Evolutionary conservation across 2,113 vertebrate species (phyloP), one percentile per base, ranked within the genome.

Genomic region (Sinocyclocheilus anshuiensis): DNA sequence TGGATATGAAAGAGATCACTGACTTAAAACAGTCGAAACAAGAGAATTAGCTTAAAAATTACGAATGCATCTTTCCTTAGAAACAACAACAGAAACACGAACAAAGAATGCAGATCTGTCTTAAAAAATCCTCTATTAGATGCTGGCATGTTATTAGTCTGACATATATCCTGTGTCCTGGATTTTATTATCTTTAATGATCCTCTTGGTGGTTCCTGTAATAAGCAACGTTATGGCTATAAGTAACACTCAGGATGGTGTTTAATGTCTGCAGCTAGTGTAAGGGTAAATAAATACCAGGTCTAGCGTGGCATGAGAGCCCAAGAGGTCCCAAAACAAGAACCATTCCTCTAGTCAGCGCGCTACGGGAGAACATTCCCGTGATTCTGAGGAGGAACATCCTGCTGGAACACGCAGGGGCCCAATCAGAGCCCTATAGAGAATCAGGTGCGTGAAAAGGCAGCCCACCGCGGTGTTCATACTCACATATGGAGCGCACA

Each of bases 131-230:
- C 72, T 83, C 74, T 83, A 59, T 89, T 88, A 84, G 81, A 81
- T 79, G 85, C 8, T 78, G 83, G 88, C 84, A 86, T 82, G 86
- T 90, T 90, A 82, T 86, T 45, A 63, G 90, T 91, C 90, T 93
- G 86, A 86, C 88, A 87, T 84, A 88, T 87, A 90, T 92, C 91
- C 92, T 90, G 89, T 80, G 65, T 83, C 84, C 85, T 89, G 87
- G 84, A 39, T 91, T 91, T 90, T 88, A 90, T 90, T 91, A 87
- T 87, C 78, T 80, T 88, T 87, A 15, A 87, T 87, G 81, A 84
- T 87, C 77, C 88, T 4, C 3, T 83, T 84, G 84, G 86, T 90
- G 88, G 83, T 88, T 87, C 86, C 89, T 90, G 86, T 89, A 89
- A 91, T 92, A 89, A 69, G 69, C 77, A 83, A 55, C 22, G 67